Conservation (phyloP, 2,888 invertebrate genomes). For the Coelogynopora nodosa region DNA sequence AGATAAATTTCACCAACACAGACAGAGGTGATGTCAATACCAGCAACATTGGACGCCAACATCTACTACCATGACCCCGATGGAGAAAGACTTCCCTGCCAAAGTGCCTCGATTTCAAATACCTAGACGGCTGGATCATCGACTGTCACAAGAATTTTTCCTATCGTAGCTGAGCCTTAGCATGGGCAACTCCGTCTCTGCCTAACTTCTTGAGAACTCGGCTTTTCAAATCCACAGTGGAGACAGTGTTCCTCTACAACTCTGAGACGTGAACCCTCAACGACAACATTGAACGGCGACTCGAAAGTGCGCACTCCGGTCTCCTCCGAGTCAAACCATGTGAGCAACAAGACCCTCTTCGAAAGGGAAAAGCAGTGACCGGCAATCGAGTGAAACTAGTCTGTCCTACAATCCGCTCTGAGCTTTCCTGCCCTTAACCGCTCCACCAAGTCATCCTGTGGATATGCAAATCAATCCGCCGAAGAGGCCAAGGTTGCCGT, state of each 20-base stretch:
- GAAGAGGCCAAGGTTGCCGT: conserved; percentile 17
- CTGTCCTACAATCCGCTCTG: not conserved
- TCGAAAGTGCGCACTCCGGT: conserved; percentile 20
- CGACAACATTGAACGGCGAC: not conserved
- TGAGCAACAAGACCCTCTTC: conserved; percentile 24
- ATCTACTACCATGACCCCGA: no score
- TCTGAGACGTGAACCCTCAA: not conserved
- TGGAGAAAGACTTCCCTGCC: no score
- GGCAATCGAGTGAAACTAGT: not conserved
- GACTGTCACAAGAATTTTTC: no score
- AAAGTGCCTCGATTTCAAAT: no score
- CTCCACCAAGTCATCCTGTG: conserved; percentile 27
- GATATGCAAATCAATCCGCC: not conserved
- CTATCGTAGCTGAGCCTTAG: no score
- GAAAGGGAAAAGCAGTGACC: not conserved
- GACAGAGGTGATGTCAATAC: not conserved
- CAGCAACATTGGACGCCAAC: no score
- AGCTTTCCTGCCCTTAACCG: conserved; percentile 1
- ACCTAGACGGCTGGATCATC: no score
- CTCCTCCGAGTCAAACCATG: conserved; percentile 1
- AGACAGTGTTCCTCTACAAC: conserved; percentile 28
- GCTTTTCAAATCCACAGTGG: not conserved
- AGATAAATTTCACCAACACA: not conserved
- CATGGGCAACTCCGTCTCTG: not conserved
- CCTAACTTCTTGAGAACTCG: conserved; percentile 8